A percentile compares a stretch with the other conserved stretches of the same genome.
Evolutionary conservation across 1,140 invertebrate species (phyloP).

Genomic region (Penaeus chinensis): DNA sequence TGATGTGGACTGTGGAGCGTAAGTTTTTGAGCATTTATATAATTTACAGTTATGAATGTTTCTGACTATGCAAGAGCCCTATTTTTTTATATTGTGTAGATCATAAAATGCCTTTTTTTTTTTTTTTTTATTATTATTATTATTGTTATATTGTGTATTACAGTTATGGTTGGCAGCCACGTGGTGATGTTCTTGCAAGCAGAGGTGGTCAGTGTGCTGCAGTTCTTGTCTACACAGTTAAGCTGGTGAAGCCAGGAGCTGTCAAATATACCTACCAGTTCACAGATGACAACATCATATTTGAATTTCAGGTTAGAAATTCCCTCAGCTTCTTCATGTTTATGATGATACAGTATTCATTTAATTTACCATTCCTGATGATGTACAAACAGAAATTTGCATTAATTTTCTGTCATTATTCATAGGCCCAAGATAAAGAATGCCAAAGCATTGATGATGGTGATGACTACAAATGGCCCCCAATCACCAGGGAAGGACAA

Average conservation of each 20-base stretch:
- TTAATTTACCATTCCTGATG: no score
- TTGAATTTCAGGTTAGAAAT: conserved; percentile 70
- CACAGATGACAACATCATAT: conserved; percentile 70
- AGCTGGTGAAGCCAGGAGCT: conserved; percentile 71
- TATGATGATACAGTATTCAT: no score
- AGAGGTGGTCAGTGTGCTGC: conserved; percentile 70
- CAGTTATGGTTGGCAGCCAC: conserved; percentile 70
- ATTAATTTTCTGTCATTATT: not conserved
- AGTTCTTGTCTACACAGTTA: conserved; percentile 70
- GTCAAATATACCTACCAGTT: conserved; percentile 73
- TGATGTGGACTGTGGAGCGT: conserved; percentile 67
- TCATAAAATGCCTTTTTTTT: not conserved
- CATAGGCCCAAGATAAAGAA: conserved; percentile 72
- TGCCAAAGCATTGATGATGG: conserved; percentile 70
- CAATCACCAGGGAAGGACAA: conserved; percentile 70
- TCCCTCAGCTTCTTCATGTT: no score
- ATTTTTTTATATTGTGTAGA: not conserved
- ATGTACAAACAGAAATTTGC: not conserved
- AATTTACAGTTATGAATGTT: not conserved
- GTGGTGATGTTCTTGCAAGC: conserved; percentile 69
- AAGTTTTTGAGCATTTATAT: conserved; percentile 31
- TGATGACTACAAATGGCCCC: conserved; percentile 70
- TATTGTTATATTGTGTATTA: conserved; percentile 7
- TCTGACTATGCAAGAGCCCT: not conserved
- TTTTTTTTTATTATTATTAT: not conserved